A percentile compares a stretch with the other conserved stretches of the same genome.
Conservation (phyloP, 2,888 invertebrate genomes). For the Temnothorax ravouxi region DNA sequence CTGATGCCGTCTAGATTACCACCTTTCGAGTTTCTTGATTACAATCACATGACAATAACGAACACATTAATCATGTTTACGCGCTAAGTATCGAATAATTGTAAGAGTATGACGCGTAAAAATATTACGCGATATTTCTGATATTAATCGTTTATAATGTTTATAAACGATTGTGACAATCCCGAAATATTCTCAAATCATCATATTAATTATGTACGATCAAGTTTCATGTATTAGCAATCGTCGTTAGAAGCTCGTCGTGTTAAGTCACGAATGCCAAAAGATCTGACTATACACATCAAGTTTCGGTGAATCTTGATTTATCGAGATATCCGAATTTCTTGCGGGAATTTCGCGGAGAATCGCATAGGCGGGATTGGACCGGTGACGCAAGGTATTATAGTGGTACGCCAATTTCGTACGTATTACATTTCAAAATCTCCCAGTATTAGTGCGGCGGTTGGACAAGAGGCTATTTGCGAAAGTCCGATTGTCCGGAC, state of each 20-base stretch:
- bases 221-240: background rate
- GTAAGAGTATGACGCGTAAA: no score
- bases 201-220: background rate
- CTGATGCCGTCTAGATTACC: no score
- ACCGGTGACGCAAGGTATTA: constrained; percentile 38
- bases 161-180: background rate
- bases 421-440: constrained; percentile 77
- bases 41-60: no score
- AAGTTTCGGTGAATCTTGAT: background rate
- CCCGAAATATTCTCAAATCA: background rate
- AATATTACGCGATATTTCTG: background rate
- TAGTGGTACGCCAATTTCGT: constrained; percentile 72
- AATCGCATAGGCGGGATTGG: background rate
- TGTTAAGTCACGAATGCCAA: background rate
- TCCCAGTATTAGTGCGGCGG: constrained; percentile 62
- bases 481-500: constrained; percentile 57
- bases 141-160: background rate
- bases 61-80: no score
- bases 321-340: background rate
- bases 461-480: constrained; percentile 71
- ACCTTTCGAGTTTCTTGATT: no score
- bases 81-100: no score
- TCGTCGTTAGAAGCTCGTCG: background rate
- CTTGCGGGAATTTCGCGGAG: background rate
- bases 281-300: background rate